phyloP scores from a whole-genome alignment of 2,888 invertebrate species.

The Deroplatys truncata region DNA sequence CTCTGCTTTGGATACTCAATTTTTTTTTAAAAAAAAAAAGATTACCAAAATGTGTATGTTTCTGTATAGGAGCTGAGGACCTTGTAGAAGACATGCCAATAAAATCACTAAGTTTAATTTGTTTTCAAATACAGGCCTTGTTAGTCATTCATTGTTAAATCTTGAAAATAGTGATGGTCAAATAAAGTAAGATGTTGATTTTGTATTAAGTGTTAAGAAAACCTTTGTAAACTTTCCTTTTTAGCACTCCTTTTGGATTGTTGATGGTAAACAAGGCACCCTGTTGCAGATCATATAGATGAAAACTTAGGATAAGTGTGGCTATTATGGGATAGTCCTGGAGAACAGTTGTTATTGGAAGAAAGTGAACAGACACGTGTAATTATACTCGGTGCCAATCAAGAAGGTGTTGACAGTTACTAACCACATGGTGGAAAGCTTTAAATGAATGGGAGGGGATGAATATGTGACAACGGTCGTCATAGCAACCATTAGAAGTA shows the following conservation, averaged over 20 bases:
- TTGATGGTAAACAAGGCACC: no score
- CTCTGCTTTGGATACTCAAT: not conserved
- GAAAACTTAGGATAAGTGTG: no score
- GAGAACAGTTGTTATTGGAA: no score
- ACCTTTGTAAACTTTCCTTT: not conserved
- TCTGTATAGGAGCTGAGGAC: not conserved
- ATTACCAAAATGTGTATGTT: not conserved
- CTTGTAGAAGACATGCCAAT: not conserved
- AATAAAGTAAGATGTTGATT: not conserved
- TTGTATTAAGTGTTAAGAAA: not conserved
- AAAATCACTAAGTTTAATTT: not conserved
- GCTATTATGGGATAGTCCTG: no score
- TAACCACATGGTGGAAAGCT: no score
- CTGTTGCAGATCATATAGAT: no score
- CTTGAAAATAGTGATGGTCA: not conserved
- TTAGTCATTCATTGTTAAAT: not conserved
- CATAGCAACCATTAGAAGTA: no score
- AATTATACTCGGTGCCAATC: no score
- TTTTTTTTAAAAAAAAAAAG: not conserved
- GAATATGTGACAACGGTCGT: no score
- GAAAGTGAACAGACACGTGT: no score
- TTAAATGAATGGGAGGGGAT: no score
- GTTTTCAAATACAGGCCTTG: not conserved
- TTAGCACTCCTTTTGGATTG: not conserved
- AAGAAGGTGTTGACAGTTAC: no score